Conservation (phyloP, 2,888 invertebrate genomes). For the Andrena marginata region DNA sequence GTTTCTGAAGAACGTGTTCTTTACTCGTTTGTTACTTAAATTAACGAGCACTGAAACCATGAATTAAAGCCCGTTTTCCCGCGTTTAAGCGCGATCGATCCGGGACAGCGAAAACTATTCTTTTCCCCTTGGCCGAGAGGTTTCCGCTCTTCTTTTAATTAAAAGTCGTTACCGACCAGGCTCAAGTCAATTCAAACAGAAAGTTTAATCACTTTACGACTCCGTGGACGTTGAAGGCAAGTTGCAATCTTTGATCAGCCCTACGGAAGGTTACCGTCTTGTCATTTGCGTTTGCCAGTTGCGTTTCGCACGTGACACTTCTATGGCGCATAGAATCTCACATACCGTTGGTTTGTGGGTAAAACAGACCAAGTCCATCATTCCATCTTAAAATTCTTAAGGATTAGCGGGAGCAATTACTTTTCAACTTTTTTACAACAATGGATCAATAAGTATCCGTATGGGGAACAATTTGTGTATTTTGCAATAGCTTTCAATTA, state of each 20-base stretch:
- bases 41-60: not conserved
- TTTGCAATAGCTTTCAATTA: too few species aligned
- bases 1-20: too few species aligned
- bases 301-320: too few species aligned
- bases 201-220: constrained; percentile 52
- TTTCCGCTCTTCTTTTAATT: constrained; percentile 38
- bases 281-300: constrained; percentile 19
- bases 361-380: too few species aligned
- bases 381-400: too few species aligned
- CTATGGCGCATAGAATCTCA: too few species aligned
- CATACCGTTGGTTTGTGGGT: too few species aligned
- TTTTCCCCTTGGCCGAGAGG: not conserved
- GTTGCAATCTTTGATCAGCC: constrained; percentile 44
- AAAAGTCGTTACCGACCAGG: constrained; percentile 38
- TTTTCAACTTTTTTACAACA: too few species aligned
- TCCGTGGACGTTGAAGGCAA: constrained; percentile 30
- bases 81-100: constrained; percentile 21
- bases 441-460: too few species aligned
- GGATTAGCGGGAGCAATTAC: too few species aligned
- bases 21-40: not conserved
- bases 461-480: too few species aligned
- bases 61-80: not conserved
- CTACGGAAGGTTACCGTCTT: constrained; percentile 14
- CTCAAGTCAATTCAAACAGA: constrained; percentile 42
- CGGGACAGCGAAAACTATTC: constrained; percentile 5